Percentiles rank a stretch among this genome's conserved stretches.
Conservation (phyloP, 2,113 vertebrate genomes). For the Ramphastos sulfuratus region DNA sequence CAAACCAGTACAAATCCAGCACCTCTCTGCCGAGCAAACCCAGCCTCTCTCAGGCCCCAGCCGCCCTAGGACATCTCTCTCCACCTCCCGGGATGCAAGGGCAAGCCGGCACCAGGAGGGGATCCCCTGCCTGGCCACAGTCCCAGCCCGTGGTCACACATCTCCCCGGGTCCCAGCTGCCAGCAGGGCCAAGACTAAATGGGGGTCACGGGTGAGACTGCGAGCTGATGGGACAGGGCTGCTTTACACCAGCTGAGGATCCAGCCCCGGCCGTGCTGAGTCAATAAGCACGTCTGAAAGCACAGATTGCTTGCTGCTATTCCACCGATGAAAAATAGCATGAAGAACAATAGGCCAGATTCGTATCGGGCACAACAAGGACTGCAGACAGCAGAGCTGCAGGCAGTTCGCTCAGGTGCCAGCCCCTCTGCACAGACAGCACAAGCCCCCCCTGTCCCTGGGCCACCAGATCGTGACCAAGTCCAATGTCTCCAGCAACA, state of each 20-base stretch:
- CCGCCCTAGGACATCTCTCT: background rate
- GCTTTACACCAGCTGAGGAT: background rate
- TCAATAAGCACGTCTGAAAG: background rate
- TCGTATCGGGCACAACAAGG: rapidly evolving
- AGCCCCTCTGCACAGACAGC: background rate
- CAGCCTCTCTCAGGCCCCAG: background rate
- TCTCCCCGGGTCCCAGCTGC: background rate
- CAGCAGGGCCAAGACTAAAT: rapidly evolving
- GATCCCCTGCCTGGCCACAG: background rate
- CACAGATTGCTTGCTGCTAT: background rate
- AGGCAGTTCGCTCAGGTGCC: rapidly evolving
- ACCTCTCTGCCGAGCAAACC: background rate
- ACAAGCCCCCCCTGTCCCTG: background rate
- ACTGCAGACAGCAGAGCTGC: background rate
- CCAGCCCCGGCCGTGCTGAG: background rate
- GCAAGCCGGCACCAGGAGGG: background rate
- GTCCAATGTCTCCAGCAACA: background rate
- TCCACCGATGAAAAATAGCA: background rate
- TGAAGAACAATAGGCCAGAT: slow-evolving; percentile 18
- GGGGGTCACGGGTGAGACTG: background rate
- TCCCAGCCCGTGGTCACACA: background rate
- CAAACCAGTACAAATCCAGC: slow-evolving; percentile 53
- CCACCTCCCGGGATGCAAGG: background rate
- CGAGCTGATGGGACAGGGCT: background rate
- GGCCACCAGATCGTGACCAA: background rate